Conservation (phyloP, 2,888 invertebrate species). For the Polymixis flavicincta region DNA sequence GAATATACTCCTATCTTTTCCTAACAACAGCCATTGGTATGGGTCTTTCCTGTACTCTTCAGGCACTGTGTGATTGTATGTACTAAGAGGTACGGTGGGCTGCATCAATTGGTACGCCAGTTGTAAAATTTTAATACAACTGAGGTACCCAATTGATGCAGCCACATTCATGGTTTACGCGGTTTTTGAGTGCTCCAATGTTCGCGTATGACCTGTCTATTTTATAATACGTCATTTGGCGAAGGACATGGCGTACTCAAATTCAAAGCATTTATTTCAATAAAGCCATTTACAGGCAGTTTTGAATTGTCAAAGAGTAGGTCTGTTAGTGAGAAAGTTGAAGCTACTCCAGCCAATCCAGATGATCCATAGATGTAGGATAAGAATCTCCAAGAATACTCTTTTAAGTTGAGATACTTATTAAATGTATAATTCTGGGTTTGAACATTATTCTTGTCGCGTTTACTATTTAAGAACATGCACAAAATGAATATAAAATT, state of each 20-base stretch:
- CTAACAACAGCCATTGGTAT: too few species aligned
- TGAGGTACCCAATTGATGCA: too few species aligned
- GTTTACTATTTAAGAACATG: not conserved
- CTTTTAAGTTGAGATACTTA: not conserved
- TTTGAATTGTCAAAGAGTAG: not conserved
- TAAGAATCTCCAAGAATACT: not conserved
- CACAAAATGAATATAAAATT: not conserved
- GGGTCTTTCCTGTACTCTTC: too few species aligned
- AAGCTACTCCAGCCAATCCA: not conserved
- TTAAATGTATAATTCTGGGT: not conserved
- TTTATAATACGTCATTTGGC: too few species aligned
- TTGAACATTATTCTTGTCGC: not conserved
- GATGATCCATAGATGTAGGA: not conserved
- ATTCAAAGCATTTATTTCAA: not conserved
- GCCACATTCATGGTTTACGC: too few species aligned
- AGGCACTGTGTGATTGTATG: too few species aligned
- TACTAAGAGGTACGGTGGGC: too few species aligned
- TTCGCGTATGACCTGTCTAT: too few species aligned
- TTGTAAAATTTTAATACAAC: too few species aligned
- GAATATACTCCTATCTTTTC: too few species aligned
- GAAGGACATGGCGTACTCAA: not conserved
- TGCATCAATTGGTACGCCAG: too few species aligned
- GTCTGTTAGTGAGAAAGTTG: not conserved
- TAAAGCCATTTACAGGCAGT: not conserved
- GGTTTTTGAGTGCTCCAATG: too few species aligned